A percentile compares a stretch with the other conserved stretches of the same genome.
These are phyloP conservation scores for Ophion costatus DNA, from an alignment of 2,888 invertebrate species.

Conservation along the genomic window DNA sequence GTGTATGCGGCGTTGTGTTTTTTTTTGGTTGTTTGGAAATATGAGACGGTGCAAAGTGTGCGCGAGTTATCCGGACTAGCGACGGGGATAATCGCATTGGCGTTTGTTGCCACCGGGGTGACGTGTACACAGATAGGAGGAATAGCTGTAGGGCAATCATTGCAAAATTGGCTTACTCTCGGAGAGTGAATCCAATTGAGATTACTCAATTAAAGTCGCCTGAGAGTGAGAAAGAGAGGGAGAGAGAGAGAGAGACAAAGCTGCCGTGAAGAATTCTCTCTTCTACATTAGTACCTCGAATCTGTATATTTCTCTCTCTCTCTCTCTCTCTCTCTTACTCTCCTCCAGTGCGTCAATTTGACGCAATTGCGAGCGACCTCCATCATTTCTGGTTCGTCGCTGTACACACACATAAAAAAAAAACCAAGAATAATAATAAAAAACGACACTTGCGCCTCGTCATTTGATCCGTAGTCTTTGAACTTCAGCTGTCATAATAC, in stretches of 20 bases:
- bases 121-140: neutral
- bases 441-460: neutral
- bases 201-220: slow-evolving; percentile 75
- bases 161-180: slow-evolving; percentile 74
- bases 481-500: slow-evolving; percentile 31
- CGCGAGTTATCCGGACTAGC: neutral
- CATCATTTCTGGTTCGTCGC: slow-evolving; percentile 58
- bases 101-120: slow-evolving; percentile 4
- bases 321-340: slow-evolving; percentile 21
- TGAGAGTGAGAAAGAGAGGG: slow-evolving; percentile 18
- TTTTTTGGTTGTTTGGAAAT: neutral
- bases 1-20: too few species aligned
- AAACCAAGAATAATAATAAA: neutral
- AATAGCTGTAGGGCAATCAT: slow-evolving; percentile 62
- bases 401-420: neutral
- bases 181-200: slow-evolving; percentile 75
- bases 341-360: slow-evolving; percentile 68
- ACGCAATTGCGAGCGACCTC: slow-evolving; percentile 72
- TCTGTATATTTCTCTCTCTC: slow-evolving; percentile 25
- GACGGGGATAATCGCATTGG: neutral
- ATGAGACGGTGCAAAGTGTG: neutral
- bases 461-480: slow-evolving; percentile 3
- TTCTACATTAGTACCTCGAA: slow-evolving; percentile 14
- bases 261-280: slow-evolving; percentile 19
- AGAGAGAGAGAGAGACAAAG: slow-evolving; percentile 28